Evolutionary conservation across 2,888 invertebrate genomes (phyloP).

Genomic region (Resseliella maxima): DNA sequence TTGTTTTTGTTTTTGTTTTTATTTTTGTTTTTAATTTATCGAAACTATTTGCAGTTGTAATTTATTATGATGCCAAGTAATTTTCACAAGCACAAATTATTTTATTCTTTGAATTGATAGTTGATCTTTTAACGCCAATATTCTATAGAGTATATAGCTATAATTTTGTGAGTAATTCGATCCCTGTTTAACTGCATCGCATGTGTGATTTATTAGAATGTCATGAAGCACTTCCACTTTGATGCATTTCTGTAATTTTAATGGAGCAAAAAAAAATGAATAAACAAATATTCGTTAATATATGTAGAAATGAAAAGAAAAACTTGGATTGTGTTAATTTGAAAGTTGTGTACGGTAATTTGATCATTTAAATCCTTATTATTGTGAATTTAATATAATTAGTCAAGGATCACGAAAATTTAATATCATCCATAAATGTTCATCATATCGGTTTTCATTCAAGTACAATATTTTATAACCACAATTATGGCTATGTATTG

Average conservation of each 20-base stretch:
- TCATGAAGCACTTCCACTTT: slow-evolving; percentile 6
- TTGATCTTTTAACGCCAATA: background rate
- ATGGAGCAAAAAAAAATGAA: background rate
- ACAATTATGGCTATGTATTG: no score
- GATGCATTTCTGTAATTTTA: slow-evolving; percentile 34
- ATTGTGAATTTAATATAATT: background rate
- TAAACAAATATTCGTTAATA: background rate
- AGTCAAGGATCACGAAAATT: background rate
- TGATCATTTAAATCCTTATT: background rate
- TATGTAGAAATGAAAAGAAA: background rate
- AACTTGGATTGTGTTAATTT: background rate
- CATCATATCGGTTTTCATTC: background rate
- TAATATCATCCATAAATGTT: background rate
- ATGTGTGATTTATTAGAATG: slow-evolving; percentile 41
- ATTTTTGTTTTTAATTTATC: slow-evolving; percentile 12
- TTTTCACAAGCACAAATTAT: slow-evolving; percentile 47
- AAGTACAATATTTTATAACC: no score
- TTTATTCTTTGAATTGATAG: slow-evolving; percentile 20
- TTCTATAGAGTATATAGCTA: background rate
- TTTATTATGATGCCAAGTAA: slow-evolving; percentile 21
- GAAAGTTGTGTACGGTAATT: background rate
- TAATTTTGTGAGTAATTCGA: background rate
- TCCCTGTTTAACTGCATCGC: background rate
- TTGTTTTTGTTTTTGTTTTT: background rate
- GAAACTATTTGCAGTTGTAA: slow-evolving; percentile 15